phyloP scores from a whole-genome alignment of 2,797 vertebrate species.

The Tangara arthus region DNA sequence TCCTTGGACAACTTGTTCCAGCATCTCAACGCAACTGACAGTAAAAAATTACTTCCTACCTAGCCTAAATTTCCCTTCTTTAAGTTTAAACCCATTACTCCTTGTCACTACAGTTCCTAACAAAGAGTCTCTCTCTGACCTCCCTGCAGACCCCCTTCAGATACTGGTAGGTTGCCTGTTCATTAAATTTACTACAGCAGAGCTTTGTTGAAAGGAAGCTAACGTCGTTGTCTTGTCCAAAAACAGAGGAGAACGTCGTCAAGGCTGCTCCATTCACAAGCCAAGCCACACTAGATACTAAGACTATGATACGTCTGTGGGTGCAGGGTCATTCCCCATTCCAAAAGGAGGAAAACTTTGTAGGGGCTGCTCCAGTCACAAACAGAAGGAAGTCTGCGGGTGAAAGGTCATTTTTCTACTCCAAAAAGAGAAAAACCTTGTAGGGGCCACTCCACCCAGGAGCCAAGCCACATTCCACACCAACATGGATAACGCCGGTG shows the following conservation, averaged over 20 bases:
- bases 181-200: neutral
- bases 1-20: neutral
- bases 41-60: neutral
- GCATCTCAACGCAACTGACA: neutral
- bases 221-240: neutral
- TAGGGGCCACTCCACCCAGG: neutral
- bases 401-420: neutral
- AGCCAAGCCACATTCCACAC: neutral
- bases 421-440: neutral
- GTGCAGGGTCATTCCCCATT: neutral
- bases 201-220: neutral
- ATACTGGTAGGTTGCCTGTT: neutral
- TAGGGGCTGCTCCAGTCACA: neutral
- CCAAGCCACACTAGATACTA: neutral
- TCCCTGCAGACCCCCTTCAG: neutral
- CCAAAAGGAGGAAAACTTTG: neutral
- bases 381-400: neutral
- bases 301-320: neutral
- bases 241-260: neutral
- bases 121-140: neutral
- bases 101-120: neutral
- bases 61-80: neutral
- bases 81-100: neutral
- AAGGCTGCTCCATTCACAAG: neutral
- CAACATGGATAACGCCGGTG: rapidly evolving